These are phyloP conservation scores for Brienomyrus longianalis DNA, from an alignment of 2,113 vertebrate genomes.

Conservation along the genomic window DNA sequence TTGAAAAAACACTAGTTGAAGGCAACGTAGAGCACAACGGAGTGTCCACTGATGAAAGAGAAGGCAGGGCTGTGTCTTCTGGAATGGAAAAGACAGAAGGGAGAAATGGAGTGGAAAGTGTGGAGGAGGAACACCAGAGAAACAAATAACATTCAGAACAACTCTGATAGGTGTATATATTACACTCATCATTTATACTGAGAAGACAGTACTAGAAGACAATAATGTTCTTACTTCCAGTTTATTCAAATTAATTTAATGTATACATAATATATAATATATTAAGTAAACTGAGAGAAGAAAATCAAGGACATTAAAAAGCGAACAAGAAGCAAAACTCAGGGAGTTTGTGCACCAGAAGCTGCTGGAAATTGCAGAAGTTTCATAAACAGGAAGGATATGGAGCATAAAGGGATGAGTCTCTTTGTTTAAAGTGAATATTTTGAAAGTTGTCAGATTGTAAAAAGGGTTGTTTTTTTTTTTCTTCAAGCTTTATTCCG, in stretches of 20 bases:
- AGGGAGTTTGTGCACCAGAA: not conserved
- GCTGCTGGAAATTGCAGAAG: not conserved
- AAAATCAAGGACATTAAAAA: not conserved
- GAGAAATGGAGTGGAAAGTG: not conserved
- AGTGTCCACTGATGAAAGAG: not conserved
- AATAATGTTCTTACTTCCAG: not conserved
- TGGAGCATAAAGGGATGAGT: not conserved
- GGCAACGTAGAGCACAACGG: not conserved
- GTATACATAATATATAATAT: not conserved
- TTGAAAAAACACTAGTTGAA: slow-evolving; percentile 20
- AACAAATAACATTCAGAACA: not conserved
- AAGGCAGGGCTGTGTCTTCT: not conserved
- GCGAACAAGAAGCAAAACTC: not conserved
- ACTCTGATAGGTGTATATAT: not conserved
- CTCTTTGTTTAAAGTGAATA: not conserved
- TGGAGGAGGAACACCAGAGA: not conserved
- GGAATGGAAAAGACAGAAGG: slow-evolving; percentile 1
- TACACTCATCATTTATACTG: not conserved
- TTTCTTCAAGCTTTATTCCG: not conserved
- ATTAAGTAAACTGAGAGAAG: too few species aligned
- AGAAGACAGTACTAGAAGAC: not conserved
- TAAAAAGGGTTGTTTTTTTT: not conserved
- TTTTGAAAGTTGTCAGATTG: not conserved
- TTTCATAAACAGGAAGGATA: not conserved
- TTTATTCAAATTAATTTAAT: not conserved